Evolutionary conservation across 2,888 invertebrate genomes (phyloP), one percentile per base, ranked within the genome.

Genomic region (Melikaiella ostensackeni): DNA sequence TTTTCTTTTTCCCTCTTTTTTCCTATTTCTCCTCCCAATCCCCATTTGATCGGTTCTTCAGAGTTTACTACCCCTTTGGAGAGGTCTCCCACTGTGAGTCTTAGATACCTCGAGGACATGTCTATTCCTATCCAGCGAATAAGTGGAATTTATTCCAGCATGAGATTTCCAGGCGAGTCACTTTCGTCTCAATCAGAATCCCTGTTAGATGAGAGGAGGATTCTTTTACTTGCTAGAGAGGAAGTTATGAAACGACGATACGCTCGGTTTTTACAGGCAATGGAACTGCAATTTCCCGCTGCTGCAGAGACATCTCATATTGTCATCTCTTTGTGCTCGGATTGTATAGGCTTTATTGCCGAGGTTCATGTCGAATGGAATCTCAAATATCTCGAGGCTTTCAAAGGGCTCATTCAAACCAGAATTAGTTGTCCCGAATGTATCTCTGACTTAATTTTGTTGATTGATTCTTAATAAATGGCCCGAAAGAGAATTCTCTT

Each of bases 81-180:
- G 80, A 80, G 79, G 76, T 76, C 74, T 76, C 80, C 79, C 79
- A 79, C 77, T 76, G 75, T 63, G 66, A 76, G 75, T 77, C 79
- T 81, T 77, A 79, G 81, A 81, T 80, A 77, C 81, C 81, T 80
- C 77, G 80, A 82, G 81, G 83, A 81, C 80, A 81, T 80, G 79
- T 81, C 82, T 82, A 80, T 83, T 83, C 82, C 82, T 79, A 84
- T 83, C 82, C 82, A 80, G 70, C 82, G 81, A 84, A 83, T 84
- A 85, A 85, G 84, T 85, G 83, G 83, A 85, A 84, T 83, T 85
- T 85, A 85, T 84, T 83, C 82, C 80, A 70, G 79, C 80, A 78
- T 78, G 81, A 82, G 79, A 75, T 79, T 79, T 75, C 78, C 81
- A 79, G 77, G 77, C 80, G 81, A 79, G 75, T 78, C 80, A 81